phyloP scores from a whole-genome alignment of 64 coral and sea anemone species.

The Montipora capricornis region DNA sequence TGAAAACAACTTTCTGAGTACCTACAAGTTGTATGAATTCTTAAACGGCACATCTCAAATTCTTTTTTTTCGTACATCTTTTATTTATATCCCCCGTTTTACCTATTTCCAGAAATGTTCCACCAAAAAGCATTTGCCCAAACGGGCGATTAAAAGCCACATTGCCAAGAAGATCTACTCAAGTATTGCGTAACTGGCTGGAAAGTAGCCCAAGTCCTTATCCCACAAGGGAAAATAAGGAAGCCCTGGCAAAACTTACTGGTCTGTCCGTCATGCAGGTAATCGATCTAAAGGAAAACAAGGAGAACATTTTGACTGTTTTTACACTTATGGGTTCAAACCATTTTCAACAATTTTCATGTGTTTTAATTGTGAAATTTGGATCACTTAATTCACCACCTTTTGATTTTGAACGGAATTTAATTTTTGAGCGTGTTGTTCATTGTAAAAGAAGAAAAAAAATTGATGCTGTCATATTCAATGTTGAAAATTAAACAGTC shows the following conservation, averaged over 20 bases:
- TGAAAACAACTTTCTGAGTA: background rate
- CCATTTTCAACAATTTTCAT: too few species aligned
- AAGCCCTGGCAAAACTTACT: background rate
- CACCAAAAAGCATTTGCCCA: conserved; percentile 14
- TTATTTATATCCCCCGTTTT: background rate
- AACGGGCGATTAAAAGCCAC: conserved; percentile 11
- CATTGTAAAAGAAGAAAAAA: background rate
- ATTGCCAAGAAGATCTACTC: conserved; percentile 2
- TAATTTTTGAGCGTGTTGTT: background rate
- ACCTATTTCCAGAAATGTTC: background rate
- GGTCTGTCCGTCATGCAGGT: background rate
- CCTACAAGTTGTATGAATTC: background rate
- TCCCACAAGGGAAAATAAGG: conserved; percentile 6
- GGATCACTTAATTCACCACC: background rate
- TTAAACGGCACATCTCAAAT: background rate
- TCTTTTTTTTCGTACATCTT: background rate
- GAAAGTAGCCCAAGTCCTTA: background rate
- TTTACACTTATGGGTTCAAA: background rate
- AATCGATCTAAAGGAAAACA: background rate
- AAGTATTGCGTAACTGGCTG: background rate
- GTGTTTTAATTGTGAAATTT: too few species aligned
- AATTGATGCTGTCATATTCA: background rate
- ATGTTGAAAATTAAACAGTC: background rate
- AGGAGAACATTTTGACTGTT: background rate
- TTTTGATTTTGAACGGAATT: background rate